phyloP scores from a whole-genome alignment of 2,888 invertebrate species.

The Leptodirus hochenwartii region DNA sequence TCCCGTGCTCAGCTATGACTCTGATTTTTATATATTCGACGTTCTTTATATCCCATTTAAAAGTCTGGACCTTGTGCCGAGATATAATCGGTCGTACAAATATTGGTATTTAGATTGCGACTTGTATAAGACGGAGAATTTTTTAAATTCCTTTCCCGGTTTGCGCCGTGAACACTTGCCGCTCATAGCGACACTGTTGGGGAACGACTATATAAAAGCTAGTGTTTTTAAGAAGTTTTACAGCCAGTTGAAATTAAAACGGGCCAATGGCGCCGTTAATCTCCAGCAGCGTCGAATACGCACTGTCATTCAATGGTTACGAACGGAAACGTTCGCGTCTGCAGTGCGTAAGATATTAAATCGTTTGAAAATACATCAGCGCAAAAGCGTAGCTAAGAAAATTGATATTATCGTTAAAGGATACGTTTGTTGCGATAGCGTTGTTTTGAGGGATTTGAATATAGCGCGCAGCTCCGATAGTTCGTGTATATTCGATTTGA shows the following conservation, averaged over 20 bases:
- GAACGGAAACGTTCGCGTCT: constrained; percentile 46
- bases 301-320: constrained; percentile 55
- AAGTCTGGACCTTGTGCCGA: constrained; percentile 32
- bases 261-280: constrained; percentile 32
- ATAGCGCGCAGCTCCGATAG: constrained; percentile 10
- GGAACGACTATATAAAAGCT: constrained; percentile 73
- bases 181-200: constrained; percentile 63
- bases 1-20: constrained; percentile 82
- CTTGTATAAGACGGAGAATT: constrained; percentile 51
- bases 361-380: constrained; percentile 35
- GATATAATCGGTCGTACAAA: constrained; percentile 14
- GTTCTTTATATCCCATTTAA: constrained; percentile 64
- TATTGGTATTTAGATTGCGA: constrained; percentile 41
- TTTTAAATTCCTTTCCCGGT: constrained; percentile 45
- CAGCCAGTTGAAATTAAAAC: constrained; percentile 9
- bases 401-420: constrained; percentile 44
- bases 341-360: constrained; percentile 49
- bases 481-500: too few relatives aligned
- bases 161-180: constrained; percentile 52
- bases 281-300: constrained; percentile 51
- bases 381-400: constrained; percentile 33
- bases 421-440: constrained; percentile 39
- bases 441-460: constrained; percentile 39
- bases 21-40: constrained; percentile 84
- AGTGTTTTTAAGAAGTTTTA: constrained; percentile 53